Percentiles rank a stretch among this genome's conserved stretches.
Evolutionary conservation across 2,113 vertebrate species (phyloP).

Genomic region (Piprites chloris): DNA sequence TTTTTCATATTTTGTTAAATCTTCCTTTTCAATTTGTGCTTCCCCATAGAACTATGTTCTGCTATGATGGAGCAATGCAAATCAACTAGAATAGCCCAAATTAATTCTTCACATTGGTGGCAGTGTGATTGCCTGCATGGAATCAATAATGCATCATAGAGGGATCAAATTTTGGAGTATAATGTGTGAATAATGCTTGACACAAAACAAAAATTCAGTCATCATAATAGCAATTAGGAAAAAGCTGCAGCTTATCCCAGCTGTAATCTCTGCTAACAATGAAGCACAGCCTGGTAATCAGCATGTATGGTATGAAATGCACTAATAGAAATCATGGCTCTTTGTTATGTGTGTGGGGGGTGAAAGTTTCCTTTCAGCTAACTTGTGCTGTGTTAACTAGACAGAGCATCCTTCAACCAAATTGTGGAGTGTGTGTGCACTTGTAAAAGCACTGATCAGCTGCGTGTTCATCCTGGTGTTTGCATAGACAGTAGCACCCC

Average conservation of each 20-base stretch:
- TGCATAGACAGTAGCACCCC: background rate
- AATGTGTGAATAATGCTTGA: conserved; percentile 60
- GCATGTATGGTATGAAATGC: conserved; percentile 59
- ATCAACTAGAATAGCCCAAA: conserved; percentile 57
- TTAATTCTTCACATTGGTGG: conserved; percentile 56
- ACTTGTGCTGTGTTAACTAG: conserved; percentile 53
- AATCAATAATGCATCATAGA: conserved; percentile 58
- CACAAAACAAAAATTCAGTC: conserved; percentile 64
- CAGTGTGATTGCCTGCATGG: conserved; percentile 42
- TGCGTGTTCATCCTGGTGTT: background rate
- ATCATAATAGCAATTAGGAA: conserved; percentile 66
- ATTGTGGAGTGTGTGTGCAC: background rate
- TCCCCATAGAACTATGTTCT: conserved; percentile 4
- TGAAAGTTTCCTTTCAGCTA: conserved; percentile 60
- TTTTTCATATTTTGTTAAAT: conserved; percentile 28
- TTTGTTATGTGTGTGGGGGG: conserved; percentile 34
- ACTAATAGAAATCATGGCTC: conserved; percentile 57
- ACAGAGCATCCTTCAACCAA: background rate
- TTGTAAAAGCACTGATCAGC: conserved; percentile 29
- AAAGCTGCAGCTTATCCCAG: conserved; percentile 62
- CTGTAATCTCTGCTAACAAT: conserved; percentile 56
- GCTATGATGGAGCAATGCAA: conserved; percentile 45
- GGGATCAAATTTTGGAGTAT: conserved; percentile 62
- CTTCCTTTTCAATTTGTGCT: conserved; percentile 48
- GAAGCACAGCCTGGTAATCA: conserved; percentile 58